Conservation (phyloP, 2,888 invertebrate genomes). For the Arctia plantaginis region DNA sequence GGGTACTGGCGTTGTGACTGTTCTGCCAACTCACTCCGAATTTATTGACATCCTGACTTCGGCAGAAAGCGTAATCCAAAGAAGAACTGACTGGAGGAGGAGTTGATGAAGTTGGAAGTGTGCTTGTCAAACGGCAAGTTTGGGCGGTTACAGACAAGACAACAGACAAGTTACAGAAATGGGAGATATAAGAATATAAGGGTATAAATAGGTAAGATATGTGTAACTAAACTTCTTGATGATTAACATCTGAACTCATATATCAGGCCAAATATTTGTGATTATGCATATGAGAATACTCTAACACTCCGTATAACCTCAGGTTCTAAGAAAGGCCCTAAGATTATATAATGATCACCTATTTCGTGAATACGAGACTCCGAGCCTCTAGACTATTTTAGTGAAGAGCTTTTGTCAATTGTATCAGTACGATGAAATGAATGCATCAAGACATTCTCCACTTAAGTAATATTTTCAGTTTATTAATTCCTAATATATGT, state of each 20-base stretch:
- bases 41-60: too few species aligned
- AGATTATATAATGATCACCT: constrained; percentile 82
- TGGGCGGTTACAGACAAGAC: too few species aligned
- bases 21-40: too few species aligned
- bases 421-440: not conserved
- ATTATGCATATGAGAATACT: constrained; percentile 25
- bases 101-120: too few species aligned
- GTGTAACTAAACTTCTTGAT: too few species aligned
- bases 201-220: too few species aligned
- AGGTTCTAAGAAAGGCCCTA: constrained; percentile 62
- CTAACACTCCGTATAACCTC: constrained; percentile 51
- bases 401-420: constrained; percentile 28
- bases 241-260: not conserved
- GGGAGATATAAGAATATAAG: too few species aligned
- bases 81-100: too few species aligned
- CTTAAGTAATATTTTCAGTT: not conserved
- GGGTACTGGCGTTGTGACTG: too few species aligned
- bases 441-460: not conserved
- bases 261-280: constrained; percentile 17
- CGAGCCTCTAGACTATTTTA: constrained; percentile 56
- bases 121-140: too few species aligned
- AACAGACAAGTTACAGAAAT: too few species aligned
- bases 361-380: constrained; percentile 71
- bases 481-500: not conserved
- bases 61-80: too few species aligned